Percentiles rank a stretch among this genome's conserved stretches.
Evolutionary conservation across 2,797 vertebrate species (phyloP).

Genomic region (Paguma larvata): DNA sequence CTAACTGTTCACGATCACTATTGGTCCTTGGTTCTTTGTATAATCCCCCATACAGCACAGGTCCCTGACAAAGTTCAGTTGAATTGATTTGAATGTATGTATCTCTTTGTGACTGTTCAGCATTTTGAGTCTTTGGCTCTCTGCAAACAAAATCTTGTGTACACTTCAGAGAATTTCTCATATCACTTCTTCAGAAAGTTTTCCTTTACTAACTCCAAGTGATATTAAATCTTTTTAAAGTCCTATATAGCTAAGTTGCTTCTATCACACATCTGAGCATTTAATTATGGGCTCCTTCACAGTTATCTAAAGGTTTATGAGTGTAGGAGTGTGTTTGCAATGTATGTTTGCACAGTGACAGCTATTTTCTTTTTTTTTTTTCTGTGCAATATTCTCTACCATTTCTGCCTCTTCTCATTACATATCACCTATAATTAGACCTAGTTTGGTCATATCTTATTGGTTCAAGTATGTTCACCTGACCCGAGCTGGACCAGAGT

Average conservation of each 20-base stretch:
- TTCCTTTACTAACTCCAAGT: neutral
- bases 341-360: neutral
- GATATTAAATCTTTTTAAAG: slow-evolving; percentile 5
- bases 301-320: neutral
- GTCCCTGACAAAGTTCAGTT: neutral
- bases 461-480: neutral
- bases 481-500: neutral
- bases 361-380: neutral
- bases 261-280: neutral
- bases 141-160: neutral
- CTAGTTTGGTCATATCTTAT: neutral
- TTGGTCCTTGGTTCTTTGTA: neutral
- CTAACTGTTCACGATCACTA: neutral
- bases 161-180: neutral
- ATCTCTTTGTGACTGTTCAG: neutral
- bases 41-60: neutral
- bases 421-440: neutral
- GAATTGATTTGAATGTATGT: neutral
- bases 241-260: neutral
- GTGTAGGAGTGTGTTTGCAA: neutral
- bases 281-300: neutral
- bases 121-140: neutral
- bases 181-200: slow-evolving; percentile 12
- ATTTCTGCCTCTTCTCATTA: neutral
- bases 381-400: neutral